A percentile compares a stretch with the other conserved stretches of the same genome.
Conservation (phyloP, 2,113 vertebrate genomes). For the Chloropsis cyanopogon region DNA sequence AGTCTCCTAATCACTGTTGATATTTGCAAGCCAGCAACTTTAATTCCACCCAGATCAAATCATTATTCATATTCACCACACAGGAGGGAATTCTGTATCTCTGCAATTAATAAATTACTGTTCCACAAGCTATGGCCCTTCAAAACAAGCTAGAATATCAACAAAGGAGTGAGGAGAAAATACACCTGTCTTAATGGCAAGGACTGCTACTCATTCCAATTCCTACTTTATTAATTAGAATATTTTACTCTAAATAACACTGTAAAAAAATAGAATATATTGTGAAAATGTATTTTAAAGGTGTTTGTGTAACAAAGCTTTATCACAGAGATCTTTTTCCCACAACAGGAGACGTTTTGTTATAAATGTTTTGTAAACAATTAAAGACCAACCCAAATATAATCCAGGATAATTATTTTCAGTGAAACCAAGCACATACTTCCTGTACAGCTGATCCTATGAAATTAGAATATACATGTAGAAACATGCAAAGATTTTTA, state of each 20-base stretch:
- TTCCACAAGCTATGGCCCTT: background rate
- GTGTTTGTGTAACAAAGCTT: background rate
- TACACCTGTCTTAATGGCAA: background rate
- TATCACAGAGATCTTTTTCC: background rate
- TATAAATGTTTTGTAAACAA: background rate
- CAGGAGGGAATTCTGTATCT: background rate
- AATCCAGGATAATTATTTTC: background rate
- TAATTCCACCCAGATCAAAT: background rate
- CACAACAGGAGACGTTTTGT: background rate
- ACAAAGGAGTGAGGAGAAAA: background rate
- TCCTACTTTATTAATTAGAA: background rate
- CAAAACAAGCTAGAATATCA: background rate
- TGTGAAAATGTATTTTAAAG: background rate
- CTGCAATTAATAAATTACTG: background rate
- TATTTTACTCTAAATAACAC: background rate
- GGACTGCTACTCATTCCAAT: background rate
- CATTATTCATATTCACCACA: background rate
- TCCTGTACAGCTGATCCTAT: background rate
- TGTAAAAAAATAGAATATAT: background rate
- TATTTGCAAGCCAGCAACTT: background rate
- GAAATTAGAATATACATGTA: background rate
- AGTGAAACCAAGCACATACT: background rate
- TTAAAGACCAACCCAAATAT: background rate
- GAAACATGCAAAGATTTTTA: background rate
- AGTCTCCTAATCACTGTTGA: background rate